These are phyloP conservation scores for Lymantria monacha DNA, from an alignment of 2,888 invertebrate genomes.

Conservation along the genomic window DNA sequence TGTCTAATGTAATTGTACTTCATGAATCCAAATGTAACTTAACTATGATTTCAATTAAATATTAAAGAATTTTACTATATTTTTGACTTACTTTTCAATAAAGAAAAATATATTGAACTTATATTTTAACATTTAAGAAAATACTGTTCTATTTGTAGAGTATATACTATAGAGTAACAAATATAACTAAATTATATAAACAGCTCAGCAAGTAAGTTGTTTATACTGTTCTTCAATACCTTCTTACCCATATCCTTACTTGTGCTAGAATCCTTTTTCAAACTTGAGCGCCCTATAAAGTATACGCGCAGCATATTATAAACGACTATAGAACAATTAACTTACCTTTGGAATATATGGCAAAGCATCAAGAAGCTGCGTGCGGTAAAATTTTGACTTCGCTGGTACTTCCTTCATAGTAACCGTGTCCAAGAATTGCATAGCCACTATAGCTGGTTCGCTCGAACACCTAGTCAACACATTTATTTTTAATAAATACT, in stretches of 20 bases:
- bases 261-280: not conserved
- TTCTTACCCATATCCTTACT: not conserved
- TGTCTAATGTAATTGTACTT: too few relatives aligned
- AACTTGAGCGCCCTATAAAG: not conserved
- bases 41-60: too few relatives aligned
- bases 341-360: conserved; percentile 94
- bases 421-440: conserved; percentile 96
- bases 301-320: not conserved
- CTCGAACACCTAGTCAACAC: conserved; percentile 71
- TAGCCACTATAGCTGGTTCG: conserved; percentile 94
- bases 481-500: not conserved
- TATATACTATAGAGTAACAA: too few relatives aligned
- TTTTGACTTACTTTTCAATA: too few relatives aligned
- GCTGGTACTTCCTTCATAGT: conserved; percentile 95
- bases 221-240: too few relatives aligned
- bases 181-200: too few relatives aligned
- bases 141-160: too few relatives aligned
- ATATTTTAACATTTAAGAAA: too few relatives aligned
- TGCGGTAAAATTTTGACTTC: conserved; percentile 94
- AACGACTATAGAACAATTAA: not conserved
- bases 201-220: too few relatives aligned
- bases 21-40: too few relatives aligned
- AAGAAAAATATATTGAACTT: too few relatives aligned
- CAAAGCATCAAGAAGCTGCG: conserved; percentile 92
- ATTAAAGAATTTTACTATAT: too few relatives aligned